Evolutionary conservation across 2,797 vertebrate genomes (phyloP), one percentile per base, ranked within the genome.

Genomic region (Amniataba percoides): DNA sequence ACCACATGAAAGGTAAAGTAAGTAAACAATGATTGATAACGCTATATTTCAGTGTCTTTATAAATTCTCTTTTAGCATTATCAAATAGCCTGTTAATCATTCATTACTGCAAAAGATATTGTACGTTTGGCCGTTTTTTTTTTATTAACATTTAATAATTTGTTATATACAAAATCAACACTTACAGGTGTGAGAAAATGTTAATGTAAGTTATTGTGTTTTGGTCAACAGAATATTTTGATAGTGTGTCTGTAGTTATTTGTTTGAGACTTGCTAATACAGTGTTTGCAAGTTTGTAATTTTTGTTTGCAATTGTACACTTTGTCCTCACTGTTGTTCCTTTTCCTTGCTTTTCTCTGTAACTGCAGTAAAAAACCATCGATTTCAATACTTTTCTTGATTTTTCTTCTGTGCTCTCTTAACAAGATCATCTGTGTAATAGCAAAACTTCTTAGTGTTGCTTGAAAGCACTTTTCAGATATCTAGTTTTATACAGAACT

Each of bases 141-240:
- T 56, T 55, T 60, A 34, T 77, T 55, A 71, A 74, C 72, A 59
- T 81, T 43, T 36, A 77, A 53, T 66, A 72, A 69, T 27, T n/a
- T 83, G 67, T 80, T 73, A 12, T 67, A 65, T 52, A 52, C 11
- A 12, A 61, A 74, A 49, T 71, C 19, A 73, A 69, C 65, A 52
- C 72, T 77, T 75, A 18, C 57, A 68, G 36, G 8, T 65, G 70
- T 21, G 72, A 62, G 23, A 69, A 78, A 52, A 69, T 65, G 45
- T 82, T 77, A 52, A 69, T 65, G 45, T 82, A 84, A 85, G 27
- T 91, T 81, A 59, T 85, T 82, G 63, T 82, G 63, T 77, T 60
- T 59, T 77, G 72, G 55, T 80, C 82, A 78, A 73, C 83, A 77
- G 59, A 61, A 52, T 82, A 64, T 88, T 78, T 83, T 83, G 62